Conservation (phyloP, 2,113 vertebrate species). For the Sylvietta virens region DNA sequence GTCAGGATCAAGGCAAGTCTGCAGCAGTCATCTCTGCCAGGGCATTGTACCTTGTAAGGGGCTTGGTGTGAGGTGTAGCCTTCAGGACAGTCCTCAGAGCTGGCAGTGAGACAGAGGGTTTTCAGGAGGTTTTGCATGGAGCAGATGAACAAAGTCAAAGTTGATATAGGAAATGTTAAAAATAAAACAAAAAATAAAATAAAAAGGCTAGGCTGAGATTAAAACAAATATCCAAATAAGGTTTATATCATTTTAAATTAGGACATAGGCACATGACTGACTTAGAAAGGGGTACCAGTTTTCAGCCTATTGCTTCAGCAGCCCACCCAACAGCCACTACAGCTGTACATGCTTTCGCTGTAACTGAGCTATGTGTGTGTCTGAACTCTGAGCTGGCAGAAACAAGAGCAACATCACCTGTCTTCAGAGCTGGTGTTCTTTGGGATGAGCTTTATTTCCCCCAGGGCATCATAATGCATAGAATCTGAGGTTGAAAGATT, state of each 20-base stretch:
- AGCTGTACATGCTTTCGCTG: fast-evolving
- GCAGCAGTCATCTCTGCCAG: background rate
- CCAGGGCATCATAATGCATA: background rate
- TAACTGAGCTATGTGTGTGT: background rate
- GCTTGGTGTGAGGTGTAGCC: background rate
- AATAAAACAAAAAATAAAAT: background rate
- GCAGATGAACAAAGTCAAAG: background rate
- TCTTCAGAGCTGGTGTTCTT: background rate
- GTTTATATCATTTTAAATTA: background rate
- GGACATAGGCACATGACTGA: background rate
- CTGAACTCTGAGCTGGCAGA: background rate
- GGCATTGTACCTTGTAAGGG: background rate
- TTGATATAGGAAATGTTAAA: background rate
- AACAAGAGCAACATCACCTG: background rate
- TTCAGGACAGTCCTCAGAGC: background rate
- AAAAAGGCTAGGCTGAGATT: background rate
- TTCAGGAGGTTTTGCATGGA: background rate
- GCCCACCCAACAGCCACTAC: background rate
- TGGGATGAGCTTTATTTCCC: background rate
- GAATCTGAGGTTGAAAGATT: background rate
- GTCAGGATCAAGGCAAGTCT: background rate
- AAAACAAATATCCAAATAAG: background rate
- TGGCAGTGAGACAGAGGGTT: background rate
- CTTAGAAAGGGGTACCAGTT: background rate
- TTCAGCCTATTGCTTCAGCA: background rate